Conservation (phyloP, 2,797 vertebrate species). For the Manis crassicaudata region DNA sequence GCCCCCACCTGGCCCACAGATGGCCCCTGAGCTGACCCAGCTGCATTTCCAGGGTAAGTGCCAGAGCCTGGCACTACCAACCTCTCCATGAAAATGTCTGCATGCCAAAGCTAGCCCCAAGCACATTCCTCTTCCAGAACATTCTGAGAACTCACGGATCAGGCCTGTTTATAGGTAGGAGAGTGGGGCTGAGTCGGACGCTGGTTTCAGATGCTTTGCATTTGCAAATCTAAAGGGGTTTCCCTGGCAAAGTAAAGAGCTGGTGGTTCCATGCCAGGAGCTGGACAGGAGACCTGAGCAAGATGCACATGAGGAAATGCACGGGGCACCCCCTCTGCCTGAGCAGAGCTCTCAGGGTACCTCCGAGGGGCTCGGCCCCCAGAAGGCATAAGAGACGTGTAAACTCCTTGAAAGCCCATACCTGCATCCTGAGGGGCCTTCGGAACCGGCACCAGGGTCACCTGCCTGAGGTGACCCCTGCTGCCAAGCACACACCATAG, state of each 20-base stretch:
- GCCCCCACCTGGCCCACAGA: background rate
- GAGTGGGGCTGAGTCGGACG: conserved; percentile 75
- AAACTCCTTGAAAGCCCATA: background rate
- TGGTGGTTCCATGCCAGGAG: conserved; percentile 59
- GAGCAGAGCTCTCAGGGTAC: rapidly evolving
- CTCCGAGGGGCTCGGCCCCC: too few species aligned
- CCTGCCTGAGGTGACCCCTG: rapidly evolving
- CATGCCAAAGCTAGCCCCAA: conserved; percentile 60
- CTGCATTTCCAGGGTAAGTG: background rate
- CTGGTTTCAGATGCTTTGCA: conserved; percentile 81
- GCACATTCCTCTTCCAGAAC: conserved; percentile 79
- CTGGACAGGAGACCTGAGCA: conserved; percentile 48
- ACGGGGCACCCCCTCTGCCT: background rate
- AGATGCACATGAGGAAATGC: background rate
- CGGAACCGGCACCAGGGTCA: rapidly evolving
- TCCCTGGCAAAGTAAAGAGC: conserved; percentile 69
- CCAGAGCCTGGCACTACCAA: conserved; percentile 32
- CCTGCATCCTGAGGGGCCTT: background rate
- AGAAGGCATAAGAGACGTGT: rapidly evolving
- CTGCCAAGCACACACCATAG: rapidly evolving
- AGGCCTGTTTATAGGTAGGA: conserved; percentile 81
- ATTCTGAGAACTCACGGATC: conserved; percentile 78
- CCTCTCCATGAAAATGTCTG: conserved; percentile 65
- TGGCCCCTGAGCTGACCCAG: background rate
- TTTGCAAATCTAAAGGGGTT: conserved; percentile 73